Evolutionary conservation across 2,797 vertebrate genomes (phyloP).

Genomic region (Lophura swinhoii): DNA sequence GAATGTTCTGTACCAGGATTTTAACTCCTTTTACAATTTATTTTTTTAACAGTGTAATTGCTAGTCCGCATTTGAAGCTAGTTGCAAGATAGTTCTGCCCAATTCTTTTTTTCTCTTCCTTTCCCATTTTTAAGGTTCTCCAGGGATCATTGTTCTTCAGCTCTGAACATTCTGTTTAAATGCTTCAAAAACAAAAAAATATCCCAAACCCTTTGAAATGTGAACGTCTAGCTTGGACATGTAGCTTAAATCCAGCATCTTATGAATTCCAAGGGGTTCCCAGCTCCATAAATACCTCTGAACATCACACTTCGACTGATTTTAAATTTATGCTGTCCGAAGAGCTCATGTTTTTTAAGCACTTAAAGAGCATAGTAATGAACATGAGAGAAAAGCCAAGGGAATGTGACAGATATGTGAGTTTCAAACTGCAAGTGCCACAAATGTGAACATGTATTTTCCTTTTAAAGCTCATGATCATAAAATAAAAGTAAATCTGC

Average conservation of each 20-base stretch:
- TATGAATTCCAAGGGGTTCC: constrained; percentile 26
- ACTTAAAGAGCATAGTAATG: not conserved
- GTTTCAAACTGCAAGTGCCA: constrained; percentile 22
- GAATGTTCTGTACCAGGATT: not conserved
- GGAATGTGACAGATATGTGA: not conserved
- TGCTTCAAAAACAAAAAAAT: not conserved
- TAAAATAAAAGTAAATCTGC: not conserved
- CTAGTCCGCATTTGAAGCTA: not conserved
- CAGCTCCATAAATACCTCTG: not conserved
- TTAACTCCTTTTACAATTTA: not conserved
- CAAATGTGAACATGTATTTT: not conserved
- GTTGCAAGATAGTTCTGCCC: not conserved
- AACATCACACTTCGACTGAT: not conserved
- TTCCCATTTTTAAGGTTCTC: not conserved
- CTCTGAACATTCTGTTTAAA: not conserved
- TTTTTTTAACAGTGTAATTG: constrained; percentile 25
- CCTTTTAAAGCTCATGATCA: not conserved
- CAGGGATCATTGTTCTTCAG: not conserved
- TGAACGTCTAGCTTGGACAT: not conserved
- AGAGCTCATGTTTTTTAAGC: constrained; percentile 30
- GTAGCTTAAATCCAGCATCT: not conserved
- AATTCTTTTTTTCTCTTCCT: constrained; percentile 7
- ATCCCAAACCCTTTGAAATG: not conserved
- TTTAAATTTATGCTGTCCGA: constrained; percentile 24
- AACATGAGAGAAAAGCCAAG: not conserved